Percentiles rank a stretch among this genome's conserved stretches.
Evolutionary conservation across 2,797 vertebrate genomes (phyloP).

Genomic region (Cottoperca gobio): DNA sequence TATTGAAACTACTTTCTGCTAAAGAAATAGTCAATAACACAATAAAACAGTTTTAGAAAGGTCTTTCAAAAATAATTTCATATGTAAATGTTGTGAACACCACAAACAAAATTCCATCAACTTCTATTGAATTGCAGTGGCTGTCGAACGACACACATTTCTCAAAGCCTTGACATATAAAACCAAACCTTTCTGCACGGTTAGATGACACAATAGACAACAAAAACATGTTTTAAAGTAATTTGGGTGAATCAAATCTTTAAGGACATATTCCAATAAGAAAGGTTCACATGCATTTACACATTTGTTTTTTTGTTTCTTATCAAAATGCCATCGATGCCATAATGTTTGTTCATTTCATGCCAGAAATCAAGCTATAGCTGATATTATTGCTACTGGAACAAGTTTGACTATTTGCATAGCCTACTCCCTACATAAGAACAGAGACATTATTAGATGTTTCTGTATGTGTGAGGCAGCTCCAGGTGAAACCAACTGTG

Average conservation of each 20-base stretch:
- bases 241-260: slow-evolving; percentile 7
- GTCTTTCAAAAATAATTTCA: not conserved
- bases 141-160: not conserved
- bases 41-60: not conserved
- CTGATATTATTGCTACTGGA: slow-evolving; percentile 25
- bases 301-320: not conserved
- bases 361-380: not conserved
- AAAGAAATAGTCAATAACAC: not conserved
- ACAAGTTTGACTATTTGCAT: slow-evolving; percentile 39
- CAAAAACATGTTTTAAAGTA: not conserved
- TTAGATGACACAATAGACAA: not conserved
- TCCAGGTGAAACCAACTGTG: slow-evolving; percentile 28
- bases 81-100: slow-evolving; percentile 11
- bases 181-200: not conserved
- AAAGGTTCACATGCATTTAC: not conserved
- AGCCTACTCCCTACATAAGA: slow-evolving; percentile 18
- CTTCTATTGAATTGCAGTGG: not conserved
- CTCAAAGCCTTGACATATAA: slow-evolving; percentile 3
- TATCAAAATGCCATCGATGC: not conserved
- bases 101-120: not conserved
- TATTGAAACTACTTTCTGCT: not conserved
- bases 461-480: slow-evolving; percentile 40
- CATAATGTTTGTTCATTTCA: not conserved
- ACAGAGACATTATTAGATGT: slow-evolving; percentile 27
- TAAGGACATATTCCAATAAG: not conserved